Percentiles rank a stretch among this genome's conserved stretches.
Conservation (phyloP, 2,888 invertebrate species). For the Colostygia pectinataria region DNA sequence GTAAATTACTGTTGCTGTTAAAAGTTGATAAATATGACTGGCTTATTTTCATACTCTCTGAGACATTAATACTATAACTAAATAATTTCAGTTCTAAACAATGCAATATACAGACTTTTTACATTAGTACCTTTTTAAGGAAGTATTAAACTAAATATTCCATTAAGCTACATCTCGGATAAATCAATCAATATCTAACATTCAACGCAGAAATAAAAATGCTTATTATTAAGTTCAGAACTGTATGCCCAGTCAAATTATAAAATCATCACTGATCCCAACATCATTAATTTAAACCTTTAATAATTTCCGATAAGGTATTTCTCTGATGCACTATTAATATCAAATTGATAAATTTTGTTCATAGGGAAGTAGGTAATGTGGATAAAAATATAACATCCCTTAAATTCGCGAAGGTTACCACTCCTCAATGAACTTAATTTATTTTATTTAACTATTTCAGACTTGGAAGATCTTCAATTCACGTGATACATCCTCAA, state of each 20-base stretch:
- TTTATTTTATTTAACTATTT: not conserved
- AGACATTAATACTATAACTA: constrained; percentile 5
- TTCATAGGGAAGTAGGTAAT: not conserved
- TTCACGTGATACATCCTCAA: not conserved
- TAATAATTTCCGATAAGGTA: not conserved
- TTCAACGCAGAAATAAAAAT: not conserved
- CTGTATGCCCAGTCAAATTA: not conserved
- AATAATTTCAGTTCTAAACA: constrained; percentile 17
- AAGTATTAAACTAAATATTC: constrained; percentile 6
- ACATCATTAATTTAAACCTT: not conserved
- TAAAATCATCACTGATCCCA: too few species aligned
- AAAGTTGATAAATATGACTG: too few species aligned
- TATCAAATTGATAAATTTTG: too few species aligned
- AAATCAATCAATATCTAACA: not conserved
- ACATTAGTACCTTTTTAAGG: constrained; percentile 39
- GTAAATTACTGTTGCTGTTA: too few species aligned
- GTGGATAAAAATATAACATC: not conserved
- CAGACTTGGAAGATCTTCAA: constrained; percentile 2
- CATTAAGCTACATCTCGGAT: not conserved
- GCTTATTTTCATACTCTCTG: not conserved
- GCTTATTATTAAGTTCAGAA: not conserved
- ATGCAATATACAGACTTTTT: constrained; percentile 42
- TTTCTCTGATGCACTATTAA: not conserved
- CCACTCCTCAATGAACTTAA: constrained; percentile 1
- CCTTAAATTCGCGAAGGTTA: not conserved